These are phyloP conservation scores for Spodoptera littoralis DNA, from an alignment of 2,888 invertebrate genomes.

Conservation along the genomic window DNA sequence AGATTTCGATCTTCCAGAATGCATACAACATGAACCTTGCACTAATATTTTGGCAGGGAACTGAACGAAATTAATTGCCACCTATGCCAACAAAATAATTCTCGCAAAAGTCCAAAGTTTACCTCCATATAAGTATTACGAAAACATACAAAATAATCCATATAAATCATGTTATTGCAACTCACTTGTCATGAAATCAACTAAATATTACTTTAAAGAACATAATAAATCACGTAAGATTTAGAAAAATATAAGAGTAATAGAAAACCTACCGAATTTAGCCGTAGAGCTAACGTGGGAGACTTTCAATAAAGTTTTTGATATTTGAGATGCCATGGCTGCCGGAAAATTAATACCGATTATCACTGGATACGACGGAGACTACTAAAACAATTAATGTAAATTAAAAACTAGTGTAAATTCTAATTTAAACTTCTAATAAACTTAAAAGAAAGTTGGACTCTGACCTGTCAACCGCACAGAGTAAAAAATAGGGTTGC, in stretches of 20 bases:
- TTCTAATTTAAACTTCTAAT: constrained; percentile 66
- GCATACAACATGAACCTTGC: constrained; percentile 46
- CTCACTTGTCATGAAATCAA: neutral
- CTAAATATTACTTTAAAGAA: neutral
- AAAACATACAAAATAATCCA: constrained; percentile 6
- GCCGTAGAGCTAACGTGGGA: constrained; percentile 76
- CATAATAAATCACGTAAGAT: neutral
- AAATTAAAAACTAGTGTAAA: constrained; percentile 56
- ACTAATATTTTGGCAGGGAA: constrained; percentile 59
- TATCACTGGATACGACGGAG: constrained; percentile 54
- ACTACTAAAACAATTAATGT: constrained; percentile 63
- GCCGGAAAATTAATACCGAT: constrained; percentile 51
- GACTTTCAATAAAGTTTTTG: constrained; percentile 81
- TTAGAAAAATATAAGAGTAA: constrained; percentile 8
- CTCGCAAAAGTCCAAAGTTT: constrained; percentile 76
- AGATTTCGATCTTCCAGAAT: constrained; percentile 27
- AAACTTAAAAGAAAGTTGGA: constrained; percentile 79
- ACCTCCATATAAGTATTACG: constrained; percentile 44
- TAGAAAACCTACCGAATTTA: constrained; percentile 79
- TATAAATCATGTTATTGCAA: neutral
- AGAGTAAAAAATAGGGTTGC: constrained; percentile 39
- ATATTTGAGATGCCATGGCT: constrained; percentile 84
- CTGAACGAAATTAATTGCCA: constrained; percentile 61
- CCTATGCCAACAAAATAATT: constrained; percentile 67
- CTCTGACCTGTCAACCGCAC: constrained; percentile 78